Conservation (phyloP, 1,140 invertebrate species). For the Doryteuthis pealeii region DNA sequence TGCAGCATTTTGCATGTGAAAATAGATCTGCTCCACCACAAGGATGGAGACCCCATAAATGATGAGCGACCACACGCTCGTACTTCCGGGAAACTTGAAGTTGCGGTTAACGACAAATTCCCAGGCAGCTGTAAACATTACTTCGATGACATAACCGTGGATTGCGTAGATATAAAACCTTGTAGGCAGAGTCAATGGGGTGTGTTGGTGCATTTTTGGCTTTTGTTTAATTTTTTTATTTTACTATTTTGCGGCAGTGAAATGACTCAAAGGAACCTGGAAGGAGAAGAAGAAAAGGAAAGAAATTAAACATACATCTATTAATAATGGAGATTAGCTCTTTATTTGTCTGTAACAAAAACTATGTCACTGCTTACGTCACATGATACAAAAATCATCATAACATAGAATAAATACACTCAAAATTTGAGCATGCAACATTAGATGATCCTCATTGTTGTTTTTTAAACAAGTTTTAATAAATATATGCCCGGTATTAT, state of each 20-base stretch:
- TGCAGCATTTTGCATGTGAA: constrained; percentile 45
- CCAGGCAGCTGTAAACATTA: constrained; percentile 65
- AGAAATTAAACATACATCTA: too few relatives aligned
- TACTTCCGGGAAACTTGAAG: constrained; percentile 62
- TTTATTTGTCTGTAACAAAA: too few relatives aligned
- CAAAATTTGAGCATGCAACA: too few relatives aligned
- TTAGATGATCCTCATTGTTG: too few relatives aligned
- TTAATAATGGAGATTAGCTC: too few relatives aligned
- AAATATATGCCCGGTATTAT: too few relatives aligned
- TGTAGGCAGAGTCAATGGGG: constrained; percentile 34
- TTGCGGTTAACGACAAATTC: constrained; percentile 63
- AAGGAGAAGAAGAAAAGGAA: not conserved
- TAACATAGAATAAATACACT: too few relatives aligned
- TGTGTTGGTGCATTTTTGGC: not conserved
- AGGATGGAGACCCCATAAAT: constrained; percentile 62
- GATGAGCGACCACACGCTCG: constrained; percentile 63
- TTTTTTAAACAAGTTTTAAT: too few relatives aligned
- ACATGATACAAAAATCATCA: too few relatives aligned
- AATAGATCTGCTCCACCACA: constrained; percentile 60
- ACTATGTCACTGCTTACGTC: too few relatives aligned
- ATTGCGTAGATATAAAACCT: constrained; percentile 64
- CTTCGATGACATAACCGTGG: constrained; percentile 64
- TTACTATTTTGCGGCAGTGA: not conserved
- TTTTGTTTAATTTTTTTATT: too few relatives aligned
- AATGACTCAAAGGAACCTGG: not conserved